Conservation (phyloP, 2,797 vertebrate species). For the Buceros bicornis region DNA sequence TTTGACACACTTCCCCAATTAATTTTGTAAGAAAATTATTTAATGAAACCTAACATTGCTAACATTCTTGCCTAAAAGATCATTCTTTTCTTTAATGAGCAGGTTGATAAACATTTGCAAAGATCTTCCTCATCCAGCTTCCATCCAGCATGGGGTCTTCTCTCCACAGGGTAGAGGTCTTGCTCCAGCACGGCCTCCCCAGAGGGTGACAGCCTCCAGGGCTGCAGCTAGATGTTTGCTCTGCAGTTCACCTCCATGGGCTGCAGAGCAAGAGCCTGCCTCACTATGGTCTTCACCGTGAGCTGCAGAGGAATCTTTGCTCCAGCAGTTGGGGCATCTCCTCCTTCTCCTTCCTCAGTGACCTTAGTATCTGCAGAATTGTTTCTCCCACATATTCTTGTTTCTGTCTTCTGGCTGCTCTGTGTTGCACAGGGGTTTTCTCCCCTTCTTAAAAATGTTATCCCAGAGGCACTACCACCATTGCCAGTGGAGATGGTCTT, state of each 20-base stretch:
- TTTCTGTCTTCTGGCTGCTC: background rate
- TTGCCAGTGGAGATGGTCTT: background rate
- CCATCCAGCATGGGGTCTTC: background rate
- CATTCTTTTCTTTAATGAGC: background rate
- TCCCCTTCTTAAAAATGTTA: accelerated
- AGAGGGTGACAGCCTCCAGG: too few species aligned
- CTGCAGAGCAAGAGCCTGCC: background rate
- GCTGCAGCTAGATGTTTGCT: background rate
- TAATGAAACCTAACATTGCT: background rate
- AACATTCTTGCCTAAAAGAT: background rate
- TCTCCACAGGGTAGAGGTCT: too few species aligned
- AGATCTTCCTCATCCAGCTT: background rate
- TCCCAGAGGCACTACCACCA: background rate
- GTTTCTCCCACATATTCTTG: background rate
- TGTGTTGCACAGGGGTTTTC: background rate
- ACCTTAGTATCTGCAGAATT: background rate
- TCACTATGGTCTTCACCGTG: accelerated
- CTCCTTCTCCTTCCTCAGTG: background rate
- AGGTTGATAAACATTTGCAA: background rate
- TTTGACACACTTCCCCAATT: background rate
- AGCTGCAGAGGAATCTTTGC: background rate
- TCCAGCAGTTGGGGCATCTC: too few species aligned
- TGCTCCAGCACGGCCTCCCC: too few species aligned
- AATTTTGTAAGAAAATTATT: background rate
- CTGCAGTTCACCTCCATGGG: too few species aligned